phyloP scores from a whole-genome alignment of 1,140 invertebrate species.

The Listronotus oregonensis region DNA sequence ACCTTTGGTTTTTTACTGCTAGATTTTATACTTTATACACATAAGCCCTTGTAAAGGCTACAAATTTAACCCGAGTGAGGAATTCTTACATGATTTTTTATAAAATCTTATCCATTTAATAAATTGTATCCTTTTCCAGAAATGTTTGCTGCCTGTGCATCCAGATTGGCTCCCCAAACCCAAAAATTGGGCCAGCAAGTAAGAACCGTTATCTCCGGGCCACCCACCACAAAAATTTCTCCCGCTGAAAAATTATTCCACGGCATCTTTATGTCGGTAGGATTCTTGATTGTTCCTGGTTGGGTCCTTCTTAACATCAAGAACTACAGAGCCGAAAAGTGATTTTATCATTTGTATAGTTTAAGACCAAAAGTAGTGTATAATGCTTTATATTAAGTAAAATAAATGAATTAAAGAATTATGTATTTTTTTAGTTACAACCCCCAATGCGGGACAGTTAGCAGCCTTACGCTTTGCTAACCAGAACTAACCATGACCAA shows the following conservation, averaged over 20 bases:
- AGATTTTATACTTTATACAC: no score
- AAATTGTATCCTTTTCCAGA: background rate
- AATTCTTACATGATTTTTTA: no score
- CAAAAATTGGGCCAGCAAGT: slow-evolving; percentile 21
- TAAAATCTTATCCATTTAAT: no score
- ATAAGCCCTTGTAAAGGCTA: no score
- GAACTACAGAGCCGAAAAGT: slow-evolving; percentile 35
- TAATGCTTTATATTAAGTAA: no score
- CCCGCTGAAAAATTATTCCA: slow-evolving; percentile 43
- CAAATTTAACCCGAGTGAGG: no score
- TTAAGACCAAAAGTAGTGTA: slow-evolving; percentile 9
- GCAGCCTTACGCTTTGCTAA: no score
- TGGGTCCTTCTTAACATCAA: slow-evolving; percentile 47
- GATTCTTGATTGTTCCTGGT: slow-evolving; percentile 33
- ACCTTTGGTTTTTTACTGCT: no score
- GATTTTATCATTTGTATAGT: background rate
- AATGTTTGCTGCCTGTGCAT: slow-evolving; percentile 29
- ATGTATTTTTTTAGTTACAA: no score
- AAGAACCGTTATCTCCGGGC: slow-evolving; percentile 39
- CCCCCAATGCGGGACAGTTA: no score
- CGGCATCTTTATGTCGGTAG: slow-evolving; percentile 35
- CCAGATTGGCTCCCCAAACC: slow-evolving; percentile 25
- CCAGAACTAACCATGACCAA: no score
- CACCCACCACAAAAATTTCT: slow-evolving; percentile 42
- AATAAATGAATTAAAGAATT: no score